These are phyloP conservation scores for Dromas ardeola DNA, from an alignment of 2,113 vertebrate species.

Conservation along the genomic window DNA sequence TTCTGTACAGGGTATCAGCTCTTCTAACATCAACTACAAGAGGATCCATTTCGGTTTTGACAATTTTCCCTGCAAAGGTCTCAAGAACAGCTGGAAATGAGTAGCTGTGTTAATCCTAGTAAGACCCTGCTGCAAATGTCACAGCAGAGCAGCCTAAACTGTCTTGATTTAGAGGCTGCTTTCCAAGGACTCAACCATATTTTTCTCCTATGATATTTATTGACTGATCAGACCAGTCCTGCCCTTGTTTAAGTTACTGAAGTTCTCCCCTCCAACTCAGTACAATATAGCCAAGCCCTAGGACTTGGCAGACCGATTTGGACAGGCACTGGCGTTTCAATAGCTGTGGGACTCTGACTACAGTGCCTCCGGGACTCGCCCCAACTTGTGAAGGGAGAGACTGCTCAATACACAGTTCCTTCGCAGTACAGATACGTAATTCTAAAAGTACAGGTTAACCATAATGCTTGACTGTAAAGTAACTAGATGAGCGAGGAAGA, in stretches of 20 bases:
- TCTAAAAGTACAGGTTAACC: neutral
- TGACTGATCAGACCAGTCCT: neutral
- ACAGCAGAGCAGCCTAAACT: neutral
- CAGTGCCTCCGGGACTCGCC: neutral
- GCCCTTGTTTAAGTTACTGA: neutral
- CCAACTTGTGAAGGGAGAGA: neutral
- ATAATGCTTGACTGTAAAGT: accelerated
- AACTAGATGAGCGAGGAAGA: neutral
- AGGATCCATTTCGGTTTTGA: neutral
- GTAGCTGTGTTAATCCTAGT: neutral
- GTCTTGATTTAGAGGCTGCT: neutral
- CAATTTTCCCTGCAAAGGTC: neutral
- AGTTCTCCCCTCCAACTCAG: neutral
- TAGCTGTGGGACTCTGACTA: neutral
- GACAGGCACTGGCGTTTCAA: neutral
- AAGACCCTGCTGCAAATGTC: neutral
- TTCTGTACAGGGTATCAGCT: neutral
- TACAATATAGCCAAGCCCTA: neutral
- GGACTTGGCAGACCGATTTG: neutral
- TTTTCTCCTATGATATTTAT: neutral
- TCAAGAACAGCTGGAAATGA: neutral
- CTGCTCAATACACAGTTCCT: neutral
- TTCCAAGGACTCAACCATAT: neutral
- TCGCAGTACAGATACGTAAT: accelerated
- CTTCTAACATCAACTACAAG: neutral